These are phyloP conservation scores for Benthosema pterotum DNA, from an alignment of 2,797 vertebrate species.

Conservation along the genomic window DNA sequence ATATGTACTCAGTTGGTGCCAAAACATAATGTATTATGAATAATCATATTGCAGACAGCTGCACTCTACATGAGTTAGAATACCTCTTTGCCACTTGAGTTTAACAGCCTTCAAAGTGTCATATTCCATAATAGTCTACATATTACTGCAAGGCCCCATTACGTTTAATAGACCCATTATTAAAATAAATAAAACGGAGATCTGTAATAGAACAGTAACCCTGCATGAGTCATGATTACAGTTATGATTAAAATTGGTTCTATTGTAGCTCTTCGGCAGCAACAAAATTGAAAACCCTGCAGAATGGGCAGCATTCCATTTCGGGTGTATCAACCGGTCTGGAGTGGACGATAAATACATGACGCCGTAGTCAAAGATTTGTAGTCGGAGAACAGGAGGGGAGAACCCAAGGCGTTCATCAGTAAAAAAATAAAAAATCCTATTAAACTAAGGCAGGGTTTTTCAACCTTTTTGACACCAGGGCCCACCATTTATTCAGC, in stretches of 20 bases:
- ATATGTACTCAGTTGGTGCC: conserved; percentile 15
- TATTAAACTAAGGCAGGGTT: no score
- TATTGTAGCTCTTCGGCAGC: neutral
- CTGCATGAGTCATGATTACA: conserved; percentile 21
- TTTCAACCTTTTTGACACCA: no score
- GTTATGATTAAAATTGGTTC: conserved; percentile 6
- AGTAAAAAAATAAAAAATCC: no score
- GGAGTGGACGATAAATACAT: no score
- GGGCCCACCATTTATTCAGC: no score
- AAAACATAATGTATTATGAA: conserved; percentile 30
- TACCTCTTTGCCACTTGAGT: conserved; percentile 31
- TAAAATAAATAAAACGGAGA: conserved; percentile 4
- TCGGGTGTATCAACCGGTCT: no score
- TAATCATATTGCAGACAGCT: conserved; percentile 42
- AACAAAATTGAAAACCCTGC: neutral
- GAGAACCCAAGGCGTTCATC: no score
- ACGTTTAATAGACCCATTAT: conserved; percentile 1
- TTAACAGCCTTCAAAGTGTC: neutral
- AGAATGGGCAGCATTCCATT: no score
- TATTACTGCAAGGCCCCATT: no score
- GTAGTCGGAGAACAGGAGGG: no score
- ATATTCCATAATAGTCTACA: no score
- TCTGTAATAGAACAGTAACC: neutral
- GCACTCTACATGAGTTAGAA: conserved; percentile 39
- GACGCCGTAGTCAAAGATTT: no score